Percentiles rank a stretch among this genome's conserved stretches.
phyloP scores from a whole-genome alignment of 1,140 invertebrate species.

The Halyomorpha halys region DNA sequence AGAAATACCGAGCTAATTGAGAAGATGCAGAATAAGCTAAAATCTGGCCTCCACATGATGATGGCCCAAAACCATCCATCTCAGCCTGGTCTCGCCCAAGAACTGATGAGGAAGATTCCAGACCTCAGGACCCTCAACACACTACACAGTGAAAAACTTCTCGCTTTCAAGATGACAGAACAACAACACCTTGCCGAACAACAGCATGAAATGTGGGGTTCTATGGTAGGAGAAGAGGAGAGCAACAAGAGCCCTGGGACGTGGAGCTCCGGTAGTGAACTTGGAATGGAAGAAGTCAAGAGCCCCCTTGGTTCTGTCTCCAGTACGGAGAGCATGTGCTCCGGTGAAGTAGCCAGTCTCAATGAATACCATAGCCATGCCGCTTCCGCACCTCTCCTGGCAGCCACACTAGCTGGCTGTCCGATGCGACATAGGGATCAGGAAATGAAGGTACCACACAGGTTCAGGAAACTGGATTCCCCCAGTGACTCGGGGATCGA shows the following conservation, averaged over 20 bases:
- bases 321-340: constrained; percentile 66
- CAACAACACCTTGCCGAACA: constrained; percentile 58
- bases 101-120: constrained; percentile 86
- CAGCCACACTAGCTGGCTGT: constrained; percentile 62
- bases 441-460: constrained; percentile 43
- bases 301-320: constrained; percentile 75
- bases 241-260: constrained; percentile 47
- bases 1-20: constrained; percentile 84
- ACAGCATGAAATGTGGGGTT: constrained; percentile 37
- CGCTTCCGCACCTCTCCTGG: constrained; percentile 55
- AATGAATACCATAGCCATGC: constrained; percentile 44
- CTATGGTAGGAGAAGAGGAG: constrained; percentile 33
- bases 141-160: constrained; percentile 87
- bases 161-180: constrained; percentile 85
- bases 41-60: constrained; percentile 73
- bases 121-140: constrained; percentile 91
- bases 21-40: constrained; percentile 81
- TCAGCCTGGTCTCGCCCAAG: constrained; percentile 65
- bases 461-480: constrained; percentile 72
- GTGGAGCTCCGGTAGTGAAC: constrained; percentile 58
- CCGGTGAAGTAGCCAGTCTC: constrained; percentile 48
- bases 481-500: constrained; percentile 88
- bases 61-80: constrained; percentile 75
- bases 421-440: constrained; percentile 51
- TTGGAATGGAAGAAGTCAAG: constrained; percentile 63